A percentile compares a stretch with the other conserved stretches of the same genome.
These are phyloP conservation scores for Charanyca ferruginea DNA, from an alignment of 2,888 invertebrate genomes.

Conservation along the genomic window DNA sequence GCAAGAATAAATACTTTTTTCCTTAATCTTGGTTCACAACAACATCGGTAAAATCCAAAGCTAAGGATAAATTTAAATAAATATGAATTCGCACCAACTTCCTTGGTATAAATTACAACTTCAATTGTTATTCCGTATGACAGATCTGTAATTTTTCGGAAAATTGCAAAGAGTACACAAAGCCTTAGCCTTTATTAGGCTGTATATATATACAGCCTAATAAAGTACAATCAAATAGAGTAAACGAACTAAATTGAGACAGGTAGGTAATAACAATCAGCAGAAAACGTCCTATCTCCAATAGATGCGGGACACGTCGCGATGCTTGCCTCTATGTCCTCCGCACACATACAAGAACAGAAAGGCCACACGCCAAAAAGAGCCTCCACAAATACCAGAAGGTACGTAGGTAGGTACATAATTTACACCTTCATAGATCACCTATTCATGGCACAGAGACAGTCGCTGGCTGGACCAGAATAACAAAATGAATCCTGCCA, in stretches of 20 bases:
- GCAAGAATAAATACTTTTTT: conserved; percentile 7
- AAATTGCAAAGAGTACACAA: too few relatives aligned
- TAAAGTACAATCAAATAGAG: conserved; percentile 5
- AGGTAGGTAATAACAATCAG: conserved; percentile 33
- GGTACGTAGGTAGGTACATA: conserved; percentile 12
- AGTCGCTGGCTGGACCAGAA: conserved; percentile 38
- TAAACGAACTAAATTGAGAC: conserved; percentile 24
- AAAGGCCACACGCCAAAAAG: conserved; percentile 21
- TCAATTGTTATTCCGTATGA: neutral
- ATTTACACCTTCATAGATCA: conserved; percentile 34
- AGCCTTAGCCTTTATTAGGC: neutral
- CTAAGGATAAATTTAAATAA: neutral
- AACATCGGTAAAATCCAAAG: neutral
- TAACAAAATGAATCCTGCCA: conserved; percentile 42
- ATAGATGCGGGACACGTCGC: conserved; percentile 43
- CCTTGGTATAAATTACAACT: neutral
- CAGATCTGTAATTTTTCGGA: neutral
- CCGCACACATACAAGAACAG: conserved; percentile 16
- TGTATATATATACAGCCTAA: conserved; percentile 8
- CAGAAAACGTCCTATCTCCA: neutral
- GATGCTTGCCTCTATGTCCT: conserved; percentile 12
- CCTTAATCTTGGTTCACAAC: conserved; percentile 5
- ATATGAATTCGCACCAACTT: neutral
- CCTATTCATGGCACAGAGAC: conserved; percentile 40
- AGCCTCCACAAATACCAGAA: neutral